phyloP scores from a whole-genome alignment of 2,797 vertebrate species.

The Chelonia mydas region DNA sequence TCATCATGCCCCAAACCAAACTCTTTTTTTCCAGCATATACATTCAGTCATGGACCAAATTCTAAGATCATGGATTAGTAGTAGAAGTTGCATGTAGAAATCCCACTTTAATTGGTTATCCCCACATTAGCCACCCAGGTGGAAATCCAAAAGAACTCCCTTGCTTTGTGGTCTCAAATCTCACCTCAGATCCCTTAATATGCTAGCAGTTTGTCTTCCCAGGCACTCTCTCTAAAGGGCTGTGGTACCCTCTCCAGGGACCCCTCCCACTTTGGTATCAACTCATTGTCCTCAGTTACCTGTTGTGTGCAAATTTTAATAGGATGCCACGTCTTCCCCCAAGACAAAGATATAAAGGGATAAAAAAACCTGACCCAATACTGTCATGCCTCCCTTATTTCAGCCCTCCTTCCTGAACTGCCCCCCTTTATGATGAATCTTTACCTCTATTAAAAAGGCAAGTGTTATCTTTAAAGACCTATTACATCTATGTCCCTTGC shows the following conservation, averaged over 20 bases:
- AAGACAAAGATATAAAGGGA: slow-evolving; percentile 59
- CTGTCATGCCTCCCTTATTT: slow-evolving; percentile 27
- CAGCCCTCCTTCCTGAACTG: slow-evolving; percentile 31
- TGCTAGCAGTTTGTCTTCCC: neutral
- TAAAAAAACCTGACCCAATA: slow-evolving; percentile 25
- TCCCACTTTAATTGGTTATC: neutral
- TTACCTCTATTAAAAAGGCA: slow-evolving; percentile 35
- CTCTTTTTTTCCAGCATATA: neutral
- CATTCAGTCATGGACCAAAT: neutral
- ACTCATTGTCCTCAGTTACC: slow-evolving; percentile 50
- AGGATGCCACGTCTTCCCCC: slow-evolving; percentile 45
- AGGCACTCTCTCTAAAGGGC: neutral
- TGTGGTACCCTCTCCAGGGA: neutral
- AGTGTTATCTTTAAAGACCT: slow-evolving; percentile 42
- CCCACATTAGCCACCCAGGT: neutral
- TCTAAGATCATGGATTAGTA: neutral
- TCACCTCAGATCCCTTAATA: neutral
- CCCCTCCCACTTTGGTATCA: slow-evolving; percentile 4
- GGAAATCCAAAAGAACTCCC: neutral
- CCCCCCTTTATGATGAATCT: slow-evolving; percentile 52
- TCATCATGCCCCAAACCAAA: neutral
- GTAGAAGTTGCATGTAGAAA: neutral
- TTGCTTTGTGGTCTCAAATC: neutral
- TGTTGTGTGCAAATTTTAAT: slow-evolving; percentile 53
- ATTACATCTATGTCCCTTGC: neutral